These are phyloP conservation scores for Nematopogon swammerdamellus DNA, from an alignment of 2,888 invertebrate species.

Conservation along the genomic window DNA sequence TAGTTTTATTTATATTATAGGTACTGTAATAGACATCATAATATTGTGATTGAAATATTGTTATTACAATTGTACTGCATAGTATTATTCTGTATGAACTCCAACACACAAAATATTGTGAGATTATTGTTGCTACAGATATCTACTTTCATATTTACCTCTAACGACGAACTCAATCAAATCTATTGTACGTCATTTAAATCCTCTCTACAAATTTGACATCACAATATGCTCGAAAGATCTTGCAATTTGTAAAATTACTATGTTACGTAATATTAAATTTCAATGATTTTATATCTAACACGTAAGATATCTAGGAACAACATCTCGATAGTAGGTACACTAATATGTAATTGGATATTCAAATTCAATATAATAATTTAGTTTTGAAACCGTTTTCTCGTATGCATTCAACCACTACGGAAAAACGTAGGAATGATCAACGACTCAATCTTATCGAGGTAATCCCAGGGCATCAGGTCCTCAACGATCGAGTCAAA, in stretches of 20 bases:
- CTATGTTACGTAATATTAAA: neutral
- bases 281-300: neutral
- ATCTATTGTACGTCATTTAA: neutral
- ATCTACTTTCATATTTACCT: neutral
- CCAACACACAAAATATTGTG: neutral
- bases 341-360: no score
- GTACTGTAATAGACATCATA: neutral
- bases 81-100: neutral
- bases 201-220: neutral
- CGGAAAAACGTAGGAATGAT: no score
- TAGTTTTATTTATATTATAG: constrained; percentile 12
- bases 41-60: neutral
- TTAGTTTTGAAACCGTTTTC: no score
- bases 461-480: no score
- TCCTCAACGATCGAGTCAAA: no score
- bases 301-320: neutral
- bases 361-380: no score
- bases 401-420: no score
- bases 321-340: neutral
- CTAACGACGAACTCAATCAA: neutral
- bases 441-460: no score
- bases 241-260: neutral
- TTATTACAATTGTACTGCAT: neutral
- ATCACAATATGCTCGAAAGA: neutral
- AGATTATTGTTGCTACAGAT: neutral